Evolutionary conservation across 2,113 vertebrate genomes (phyloP), one percentile per base, ranked within the genome.

Genomic region (Trogon surrucura): DNA sequence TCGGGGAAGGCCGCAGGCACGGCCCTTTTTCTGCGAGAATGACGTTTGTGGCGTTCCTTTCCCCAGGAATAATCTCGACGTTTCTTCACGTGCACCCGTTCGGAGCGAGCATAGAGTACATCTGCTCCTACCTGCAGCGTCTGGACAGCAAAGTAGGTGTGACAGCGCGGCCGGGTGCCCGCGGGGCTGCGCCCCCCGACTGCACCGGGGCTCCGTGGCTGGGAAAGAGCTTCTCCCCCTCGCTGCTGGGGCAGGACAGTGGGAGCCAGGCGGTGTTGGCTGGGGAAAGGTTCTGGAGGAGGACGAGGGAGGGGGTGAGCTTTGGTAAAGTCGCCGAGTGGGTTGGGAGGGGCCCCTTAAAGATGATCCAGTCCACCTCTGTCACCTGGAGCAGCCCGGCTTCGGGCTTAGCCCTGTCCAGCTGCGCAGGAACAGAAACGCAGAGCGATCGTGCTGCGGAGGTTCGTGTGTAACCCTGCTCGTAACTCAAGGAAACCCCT

Each of bases 71-170:
- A 70, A 99, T 99, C 94, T 99, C 99, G 10, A 99, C 99, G 0
- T 99, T 99, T 93, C 98, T 99, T 86, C 99, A 99, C 2, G 99
- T 99, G 91, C 99, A 99, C 95, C 99, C 99, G 0, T 99, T 99
- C 72, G 99, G 99, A 96, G 99, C 99, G 84, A 99, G 99, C 97
- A 99, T 99, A 62, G 99, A 99, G 97, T 99, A 99, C 97, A 99
- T 99, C 98, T 99, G 99, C 92, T 99, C 99, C 96, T 99, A 99
- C 97, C 98, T 99, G 95, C 99, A 99, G 95, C 98, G 99, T 45
- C 98, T 99, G 96, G 99, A 99, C 98, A 99, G 98, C 93, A 99
- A 99, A 97, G 99, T 99, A 98, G 80, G 96, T 94, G 85, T 44
- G 7, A 17, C n/a, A 16, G 4, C 16, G 45, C 45, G 45, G 6